phyloP scores from a whole-genome alignment of 2,797 vertebrate species.

The Protosalanx chinensis region DNA sequence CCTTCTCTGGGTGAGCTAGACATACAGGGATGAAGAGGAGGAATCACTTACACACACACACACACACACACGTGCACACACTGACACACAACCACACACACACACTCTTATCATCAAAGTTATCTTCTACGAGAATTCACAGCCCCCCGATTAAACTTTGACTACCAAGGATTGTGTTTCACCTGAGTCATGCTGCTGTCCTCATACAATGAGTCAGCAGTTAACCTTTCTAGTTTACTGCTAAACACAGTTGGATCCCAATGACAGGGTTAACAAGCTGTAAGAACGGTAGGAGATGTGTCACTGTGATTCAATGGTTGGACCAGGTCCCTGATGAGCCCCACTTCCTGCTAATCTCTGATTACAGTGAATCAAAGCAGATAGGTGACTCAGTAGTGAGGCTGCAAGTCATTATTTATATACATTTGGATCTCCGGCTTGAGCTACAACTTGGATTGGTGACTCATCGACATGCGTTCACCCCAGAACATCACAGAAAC shows the following conservation, averaged over 20 bases:
- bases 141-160: background rate
- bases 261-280: constrained; percentile 28
- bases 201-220: constrained; percentile 3
- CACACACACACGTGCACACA: background rate
- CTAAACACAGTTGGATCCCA: constrained; percentile 21
- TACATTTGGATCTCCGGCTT: constrained; percentile 4
- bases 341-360: constrained; percentile 50
- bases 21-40: constrained; percentile 6
- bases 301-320: constrained; percentile 46
- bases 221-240: background rate
- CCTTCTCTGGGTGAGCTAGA: background rate
- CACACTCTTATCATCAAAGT: background rate
- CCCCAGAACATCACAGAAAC: background rate
- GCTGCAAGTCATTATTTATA: constrained; percentile 29
- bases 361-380: constrained; percentile 47
- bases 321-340: constrained; percentile 50
- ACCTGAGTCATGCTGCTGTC: background rate
- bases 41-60: constrained; percentile 2
- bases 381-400: constrained; percentile 52
- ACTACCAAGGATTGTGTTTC: background rate
- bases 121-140: background rate
- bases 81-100: background rate
- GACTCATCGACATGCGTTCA: constrained; percentile 6
- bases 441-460: constrained; percentile 5
- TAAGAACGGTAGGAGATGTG: constrained; percentile 11